phyloP scores from a whole-genome alignment of 2,797 vertebrate species.

The Crypturellus tataupa region DNA sequence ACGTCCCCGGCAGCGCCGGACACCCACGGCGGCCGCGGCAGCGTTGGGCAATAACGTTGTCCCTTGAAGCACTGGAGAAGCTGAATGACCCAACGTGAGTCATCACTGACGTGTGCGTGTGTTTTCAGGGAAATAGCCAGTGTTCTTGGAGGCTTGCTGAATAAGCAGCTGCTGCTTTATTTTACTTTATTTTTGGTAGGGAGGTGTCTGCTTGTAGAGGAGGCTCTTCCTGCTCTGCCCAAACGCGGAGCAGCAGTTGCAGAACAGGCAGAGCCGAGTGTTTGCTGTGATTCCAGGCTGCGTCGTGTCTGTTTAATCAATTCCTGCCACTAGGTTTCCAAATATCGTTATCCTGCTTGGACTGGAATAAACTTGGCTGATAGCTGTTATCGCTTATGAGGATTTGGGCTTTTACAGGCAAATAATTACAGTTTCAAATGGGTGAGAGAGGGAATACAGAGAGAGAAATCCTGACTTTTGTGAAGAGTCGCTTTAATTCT shows the following conservation, averaged over 20 bases:
- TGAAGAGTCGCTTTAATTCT: neutral
- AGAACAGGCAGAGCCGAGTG: neutral
- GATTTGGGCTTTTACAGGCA: constrained; percentile 6
- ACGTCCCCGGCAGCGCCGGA: neutral
- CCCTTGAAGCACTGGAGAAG: constrained; percentile 30
- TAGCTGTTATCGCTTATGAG: neutral
- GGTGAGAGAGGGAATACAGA: neutral
- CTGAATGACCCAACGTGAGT: constrained; percentile 54
- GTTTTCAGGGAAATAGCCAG: constrained; percentile 26
- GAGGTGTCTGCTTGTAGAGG: neutral
- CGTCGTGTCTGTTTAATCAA: neutral
- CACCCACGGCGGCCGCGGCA: neutral
- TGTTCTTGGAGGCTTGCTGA: constrained; percentile 33
- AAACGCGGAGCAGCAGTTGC: neutral
- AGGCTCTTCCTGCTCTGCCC: constrained; percentile 32
- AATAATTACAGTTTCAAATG: neutral
- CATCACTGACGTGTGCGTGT: neutral
- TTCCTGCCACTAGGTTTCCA: neutral
- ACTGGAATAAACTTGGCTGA: neutral
- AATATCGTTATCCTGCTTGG: neutral
- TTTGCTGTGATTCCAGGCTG: neutral
- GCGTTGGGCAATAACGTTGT: constrained; percentile 7
- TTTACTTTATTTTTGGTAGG: neutral
- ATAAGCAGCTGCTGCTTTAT: constrained; percentile 47
- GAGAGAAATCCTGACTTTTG: neutral